A percentile compares a stretch with the other conserved stretches of the same genome.
phyloP scores from a whole-genome alignment of 2,113 vertebrate genomes.

The Micronycteris hirsuta region DNA sequence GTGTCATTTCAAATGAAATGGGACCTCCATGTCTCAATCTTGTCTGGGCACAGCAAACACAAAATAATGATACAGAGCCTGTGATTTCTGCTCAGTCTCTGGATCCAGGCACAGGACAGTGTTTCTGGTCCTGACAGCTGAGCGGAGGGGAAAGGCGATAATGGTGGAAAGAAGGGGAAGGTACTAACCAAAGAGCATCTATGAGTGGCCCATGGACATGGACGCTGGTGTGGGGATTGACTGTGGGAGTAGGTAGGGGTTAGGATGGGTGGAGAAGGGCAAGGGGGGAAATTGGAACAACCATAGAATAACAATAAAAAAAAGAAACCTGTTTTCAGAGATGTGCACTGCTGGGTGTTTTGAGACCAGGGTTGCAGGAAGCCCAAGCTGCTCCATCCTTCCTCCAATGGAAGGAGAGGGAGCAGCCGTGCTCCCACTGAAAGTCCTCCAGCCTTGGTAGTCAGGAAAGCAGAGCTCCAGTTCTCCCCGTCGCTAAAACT shows the following conservation, averaged over 20 bases:
- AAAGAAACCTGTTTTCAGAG: not conserved
- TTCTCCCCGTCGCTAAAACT: not conserved
- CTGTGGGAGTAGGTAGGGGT: too few relatives aligned
- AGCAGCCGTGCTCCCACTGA: rapidly evolving
- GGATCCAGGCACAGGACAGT: not conserved
- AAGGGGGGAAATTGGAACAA: too few relatives aligned
- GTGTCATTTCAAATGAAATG: not conserved
- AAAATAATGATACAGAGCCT: not conserved
- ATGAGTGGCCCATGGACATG: too few relatives aligned
- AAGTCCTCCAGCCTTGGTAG: not conserved
- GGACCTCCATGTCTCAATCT: not conserved
- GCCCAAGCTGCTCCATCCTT: not conserved
- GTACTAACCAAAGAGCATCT: too few relatives aligned
- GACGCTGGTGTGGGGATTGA: too few relatives aligned
- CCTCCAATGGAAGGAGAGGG: not conserved
- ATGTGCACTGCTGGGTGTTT: not conserved
- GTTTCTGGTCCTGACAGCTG: not conserved
- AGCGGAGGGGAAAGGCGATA: not conserved
- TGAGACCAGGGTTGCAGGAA: not conserved
- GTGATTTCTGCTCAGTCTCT: not conserved
- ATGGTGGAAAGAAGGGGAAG: too few relatives aligned
- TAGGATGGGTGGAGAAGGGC: too few relatives aligned
- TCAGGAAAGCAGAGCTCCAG: not conserved
- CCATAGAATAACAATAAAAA: too few relatives aligned
- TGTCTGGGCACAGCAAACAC: not conserved